A percentile compares a stretch with the other conserved stretches of the same genome.
phyloP scores from a whole-genome alignment of 92 coral and sea anemone species.

The Parazoanthus atlanticus region DNA sequence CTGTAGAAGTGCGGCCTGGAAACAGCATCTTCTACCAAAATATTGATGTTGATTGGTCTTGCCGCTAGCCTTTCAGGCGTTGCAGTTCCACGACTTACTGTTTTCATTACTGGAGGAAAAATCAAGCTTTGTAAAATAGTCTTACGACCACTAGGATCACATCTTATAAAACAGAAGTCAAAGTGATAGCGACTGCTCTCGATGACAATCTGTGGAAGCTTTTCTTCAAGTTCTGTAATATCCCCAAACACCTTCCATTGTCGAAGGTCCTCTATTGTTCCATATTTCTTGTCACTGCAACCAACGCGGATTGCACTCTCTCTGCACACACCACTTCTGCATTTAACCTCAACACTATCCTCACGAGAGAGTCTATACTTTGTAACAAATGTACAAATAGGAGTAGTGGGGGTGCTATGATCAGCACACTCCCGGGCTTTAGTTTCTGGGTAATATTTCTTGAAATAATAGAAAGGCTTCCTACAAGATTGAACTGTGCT shows the following conservation, averaged over 20 bases:
- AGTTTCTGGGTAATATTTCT: constrained; percentile 50
- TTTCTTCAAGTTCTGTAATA: constrained; percentile 55
- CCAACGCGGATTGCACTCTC: constrained; percentile 63
- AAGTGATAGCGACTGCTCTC: constrained; percentile 68
- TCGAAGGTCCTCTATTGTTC: constrained; percentile 54
- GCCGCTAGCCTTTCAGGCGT: neutral
- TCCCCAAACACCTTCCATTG: constrained; percentile 62
- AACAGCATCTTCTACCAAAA: constrained; percentile 86
- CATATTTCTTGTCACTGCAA: constrained; percentile 70
- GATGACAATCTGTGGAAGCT: constrained; percentile 55
- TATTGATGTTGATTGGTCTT: constrained; percentile 71
- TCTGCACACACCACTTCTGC: constrained; percentile 62
- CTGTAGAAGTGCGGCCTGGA: constrained; percentile 91
- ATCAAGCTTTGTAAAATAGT: constrained; percentile 65
- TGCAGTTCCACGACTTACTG: neutral
- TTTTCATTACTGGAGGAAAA: constrained; percentile 82
- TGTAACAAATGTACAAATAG: constrained; percentile 71
- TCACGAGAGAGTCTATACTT: constrained; percentile 48
- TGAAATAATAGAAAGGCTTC: constrained; percentile 66
- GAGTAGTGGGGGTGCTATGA: constrained; percentile 24
- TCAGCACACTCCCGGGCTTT: constrained; percentile 50
- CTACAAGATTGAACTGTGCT: constrained; percentile 57
- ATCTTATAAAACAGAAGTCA: constrained; percentile 75
- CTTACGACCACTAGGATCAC: constrained; percentile 45
- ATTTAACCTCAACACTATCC: constrained; percentile 57